Evolutionary conservation across 2,888 invertebrate species (phyloP), one percentile per base, ranked within the genome.

Genomic region (Drosophila pullipes): DNA sequence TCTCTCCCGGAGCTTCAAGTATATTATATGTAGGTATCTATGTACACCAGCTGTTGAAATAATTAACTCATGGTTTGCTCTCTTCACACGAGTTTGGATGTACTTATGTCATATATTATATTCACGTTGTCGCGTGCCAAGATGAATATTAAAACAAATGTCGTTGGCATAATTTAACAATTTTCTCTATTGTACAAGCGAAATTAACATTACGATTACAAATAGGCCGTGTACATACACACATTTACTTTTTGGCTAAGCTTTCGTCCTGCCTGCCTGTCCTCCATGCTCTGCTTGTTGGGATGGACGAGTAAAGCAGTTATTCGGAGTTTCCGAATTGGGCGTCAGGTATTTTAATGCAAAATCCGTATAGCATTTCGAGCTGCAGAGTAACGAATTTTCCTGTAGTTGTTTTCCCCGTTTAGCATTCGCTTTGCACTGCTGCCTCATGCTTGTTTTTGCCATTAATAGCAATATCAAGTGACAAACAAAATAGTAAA

Each of bases 391-490:
- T n/a, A 47, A 22, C n/a, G 33, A 22, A 11, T 41, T 59, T 44
- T 18, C 50, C 16, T 59, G 44, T 41, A 16, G 58, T 47, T 66
- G 50, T 57, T 83, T 61, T 64, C n/a, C 49, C 41, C 59, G 52
- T 60, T 25, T 64, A 63, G 59, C 58, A 74, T 64, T n/a, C 10
- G 41, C 41, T n/a, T n/a, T 41, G n/a, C 41, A 62, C 59, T 53
- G 57, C n/a, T 37, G 57, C 63, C 81, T 71, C 71, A 25, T 57
- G 65, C 62, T 82, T 83, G 81, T 83, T 83, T 87, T 85, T 77
- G 72, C 80, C 77, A 77, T 87, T 88, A 85, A 82, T 82, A 79
- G 85, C 82, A 89, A 89, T 82, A 79, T 87, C 78, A 85, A 85
- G 74, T 72, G 81, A 76, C 73, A 87, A 85, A 78, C 87, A 84